Evolutionary conservation across 2,888 invertebrate species (phyloP).

Genomic region (Auanema sp.): DNA sequence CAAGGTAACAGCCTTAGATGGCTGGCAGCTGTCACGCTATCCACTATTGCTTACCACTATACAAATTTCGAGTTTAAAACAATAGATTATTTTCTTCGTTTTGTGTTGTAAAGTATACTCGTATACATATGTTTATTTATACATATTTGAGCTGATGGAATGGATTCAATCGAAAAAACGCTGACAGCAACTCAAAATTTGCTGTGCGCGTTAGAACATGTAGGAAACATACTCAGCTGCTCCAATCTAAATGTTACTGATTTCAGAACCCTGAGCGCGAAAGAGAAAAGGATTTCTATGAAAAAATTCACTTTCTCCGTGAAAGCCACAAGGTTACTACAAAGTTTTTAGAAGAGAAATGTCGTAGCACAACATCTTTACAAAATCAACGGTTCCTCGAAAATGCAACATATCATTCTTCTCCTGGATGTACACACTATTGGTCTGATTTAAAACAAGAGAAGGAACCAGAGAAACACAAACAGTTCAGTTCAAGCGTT

Average conservation of each 20-base stretch:
- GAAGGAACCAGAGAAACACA: no score
- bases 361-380: neutral
- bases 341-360: neutral
- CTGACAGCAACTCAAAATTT: constrained; percentile 20
- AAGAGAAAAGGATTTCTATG: constrained; percentile 11
- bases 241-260: no score
- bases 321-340: constrained; percentile 19
- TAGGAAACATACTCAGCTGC: no score
- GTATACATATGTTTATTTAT: neutral
- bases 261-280: constrained; percentile 16
- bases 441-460: constrained; percentile 11
- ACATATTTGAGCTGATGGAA: constrained; percentile 2
- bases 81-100: neutral
- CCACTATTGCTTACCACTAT: no score
- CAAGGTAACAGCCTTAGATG: no score
- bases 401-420: constrained; percentile 15
- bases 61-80: neutral
- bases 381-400: neutral
- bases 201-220: constrained; percentile 23
- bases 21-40: no score
- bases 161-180: constrained; percentile 20
- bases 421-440: constrained; percentile 20
- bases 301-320: constrained; percentile 13
- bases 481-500: no score
- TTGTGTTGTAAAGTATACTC: neutral